phyloP scores from a whole-genome alignment of 2,113 vertebrate genomes.

The Macrotus californicus region DNA sequence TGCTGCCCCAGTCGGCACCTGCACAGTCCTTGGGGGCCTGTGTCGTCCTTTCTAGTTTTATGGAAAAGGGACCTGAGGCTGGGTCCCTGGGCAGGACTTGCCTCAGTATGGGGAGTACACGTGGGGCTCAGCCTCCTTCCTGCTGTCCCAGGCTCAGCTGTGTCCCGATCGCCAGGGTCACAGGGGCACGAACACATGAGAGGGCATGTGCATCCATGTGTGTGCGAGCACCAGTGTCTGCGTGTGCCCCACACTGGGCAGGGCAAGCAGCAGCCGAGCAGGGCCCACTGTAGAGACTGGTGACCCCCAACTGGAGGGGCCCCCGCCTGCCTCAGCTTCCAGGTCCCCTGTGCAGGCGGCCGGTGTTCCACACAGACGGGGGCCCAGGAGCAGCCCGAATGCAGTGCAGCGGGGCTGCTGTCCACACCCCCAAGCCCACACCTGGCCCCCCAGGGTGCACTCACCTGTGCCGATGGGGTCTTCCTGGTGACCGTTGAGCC shows the following conservation, averaged over 20 bases:
- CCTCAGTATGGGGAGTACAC: accelerated
- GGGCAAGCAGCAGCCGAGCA: neutral
- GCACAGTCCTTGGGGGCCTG: neutral
- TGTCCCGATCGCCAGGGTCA: accelerated
- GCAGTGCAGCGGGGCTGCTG: accelerated
- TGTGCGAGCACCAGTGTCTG: accelerated
- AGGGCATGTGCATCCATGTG: accelerated
- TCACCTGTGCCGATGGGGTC: neutral
- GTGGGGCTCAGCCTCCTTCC: neutral
- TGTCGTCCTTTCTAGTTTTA: too few species aligned
- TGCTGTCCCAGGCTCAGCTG: neutral
- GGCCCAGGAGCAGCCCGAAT: neutral
- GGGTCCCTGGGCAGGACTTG: neutral
- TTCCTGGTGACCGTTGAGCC: conserved; percentile 5
- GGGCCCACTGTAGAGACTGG: neutral
- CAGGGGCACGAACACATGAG: accelerated
- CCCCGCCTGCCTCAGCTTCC: accelerated
- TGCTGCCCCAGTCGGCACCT: accelerated
- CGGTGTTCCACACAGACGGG: too few species aligned
- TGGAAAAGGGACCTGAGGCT: neutral
- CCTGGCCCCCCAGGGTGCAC: neutral
- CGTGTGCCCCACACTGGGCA: accelerated
- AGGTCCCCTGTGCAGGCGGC: neutral
- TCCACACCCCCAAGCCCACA: neutral
- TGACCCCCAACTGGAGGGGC: neutral